phyloP scores from a whole-genome alignment of 1,140 invertebrate genomes.

The Venturia canescens region DNA sequence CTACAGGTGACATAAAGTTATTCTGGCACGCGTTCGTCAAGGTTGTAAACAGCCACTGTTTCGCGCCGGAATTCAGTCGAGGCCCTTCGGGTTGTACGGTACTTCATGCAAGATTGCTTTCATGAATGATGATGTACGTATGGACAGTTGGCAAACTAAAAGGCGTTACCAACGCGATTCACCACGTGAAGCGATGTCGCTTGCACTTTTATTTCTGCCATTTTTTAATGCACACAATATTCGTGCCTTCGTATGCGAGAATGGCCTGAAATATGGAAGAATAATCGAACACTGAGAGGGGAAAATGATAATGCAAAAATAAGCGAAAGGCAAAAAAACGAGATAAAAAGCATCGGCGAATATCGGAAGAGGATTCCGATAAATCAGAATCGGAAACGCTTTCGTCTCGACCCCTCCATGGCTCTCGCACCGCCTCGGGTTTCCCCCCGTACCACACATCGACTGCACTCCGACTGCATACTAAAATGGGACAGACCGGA shows the following conservation, averaged over 20 bases:
- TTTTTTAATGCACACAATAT: too few relatives aligned
- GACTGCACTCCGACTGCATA: constrained; percentile 70
- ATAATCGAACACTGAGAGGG: background rate
- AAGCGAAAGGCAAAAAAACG: background rate
- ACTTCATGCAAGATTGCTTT: constrained; percentile 25
- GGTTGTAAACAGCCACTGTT: constrained; percentile 36
- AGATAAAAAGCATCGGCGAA: constrained; percentile 56
- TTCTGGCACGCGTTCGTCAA: constrained; percentile 43
- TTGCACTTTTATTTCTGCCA: too few relatives aligned
- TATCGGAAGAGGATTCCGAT: constrained; percentile 74
- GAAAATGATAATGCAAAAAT: background rate
- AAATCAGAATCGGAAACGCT: constrained; percentile 76
- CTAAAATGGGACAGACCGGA: constrained; percentile 73
- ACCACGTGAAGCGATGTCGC: background rate
- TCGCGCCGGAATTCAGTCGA: too few relatives aligned
- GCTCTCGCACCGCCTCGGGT: constrained; percentile 54
- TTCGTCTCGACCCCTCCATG: constrained; percentile 47
- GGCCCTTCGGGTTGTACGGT: constrained; percentile 32
- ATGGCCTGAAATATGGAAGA: background rate
- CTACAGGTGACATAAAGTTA: constrained; percentile 31
- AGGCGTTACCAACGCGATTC: background rate
- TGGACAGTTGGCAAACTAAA: background rate
- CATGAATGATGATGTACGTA: constrained; percentile 11
- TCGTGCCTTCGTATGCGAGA: too few relatives aligned
- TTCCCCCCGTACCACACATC: constrained; percentile 66